Conservation (phyloP, 2,113 vertebrate genomes). For the Notiomystis cincta region DNA sequence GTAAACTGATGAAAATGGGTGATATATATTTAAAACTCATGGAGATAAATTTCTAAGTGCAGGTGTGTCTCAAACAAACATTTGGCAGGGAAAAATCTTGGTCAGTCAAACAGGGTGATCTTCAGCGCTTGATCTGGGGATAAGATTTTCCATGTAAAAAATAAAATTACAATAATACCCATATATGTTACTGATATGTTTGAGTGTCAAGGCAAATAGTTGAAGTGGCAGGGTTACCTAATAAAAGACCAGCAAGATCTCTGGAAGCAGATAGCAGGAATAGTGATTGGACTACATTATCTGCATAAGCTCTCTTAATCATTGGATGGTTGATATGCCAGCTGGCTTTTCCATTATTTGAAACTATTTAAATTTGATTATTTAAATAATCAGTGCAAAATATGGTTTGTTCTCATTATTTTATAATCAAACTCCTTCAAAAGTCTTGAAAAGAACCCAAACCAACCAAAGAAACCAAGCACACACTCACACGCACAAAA, state of each 20-base stretch:
- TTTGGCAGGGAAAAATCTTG: not conserved
- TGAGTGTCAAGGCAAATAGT: not conserved
- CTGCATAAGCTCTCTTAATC: not conserved
- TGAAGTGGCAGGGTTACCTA: not conserved
- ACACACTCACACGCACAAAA: not conserved
- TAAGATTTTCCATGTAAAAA: constrained; percentile 1
- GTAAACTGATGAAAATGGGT: constrained; percentile 12
- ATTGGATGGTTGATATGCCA: not conserved
- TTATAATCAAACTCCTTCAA: not conserved
- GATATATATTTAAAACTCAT: not conserved
- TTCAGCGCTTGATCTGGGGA: not conserved
- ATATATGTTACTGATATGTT: not conserved
- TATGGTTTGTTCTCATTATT: not conserved
- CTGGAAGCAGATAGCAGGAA: not conserved
- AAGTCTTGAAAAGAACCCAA: not conserved
- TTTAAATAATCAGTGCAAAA: not conserved
- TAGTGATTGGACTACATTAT: not conserved
- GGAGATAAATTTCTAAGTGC: not conserved
- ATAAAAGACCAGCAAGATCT: not conserved
- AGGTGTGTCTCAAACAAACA: constrained; percentile 37
- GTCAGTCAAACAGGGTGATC: not conserved
- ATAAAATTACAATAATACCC: not conserved
- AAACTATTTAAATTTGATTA: not conserved
- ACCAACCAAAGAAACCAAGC: not conserved
- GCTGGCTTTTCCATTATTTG: not conserved